Conservation (phyloP, 64 coral and sea anemone genomes). For the Pachyseris speciosa region DNA sequence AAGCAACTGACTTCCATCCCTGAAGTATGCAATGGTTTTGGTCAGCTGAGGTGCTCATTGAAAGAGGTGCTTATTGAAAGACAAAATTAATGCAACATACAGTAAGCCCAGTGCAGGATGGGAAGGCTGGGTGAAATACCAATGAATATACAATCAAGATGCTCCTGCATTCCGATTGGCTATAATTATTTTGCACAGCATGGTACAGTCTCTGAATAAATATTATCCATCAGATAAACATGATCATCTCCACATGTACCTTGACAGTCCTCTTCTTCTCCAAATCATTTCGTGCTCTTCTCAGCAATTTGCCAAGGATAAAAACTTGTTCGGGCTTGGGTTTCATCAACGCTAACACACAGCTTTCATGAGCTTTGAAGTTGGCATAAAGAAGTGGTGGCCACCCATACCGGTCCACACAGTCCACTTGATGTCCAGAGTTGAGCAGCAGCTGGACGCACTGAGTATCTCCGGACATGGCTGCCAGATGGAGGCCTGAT, state of each 20-base stretch:
- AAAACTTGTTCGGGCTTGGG: conserved; percentile 95
- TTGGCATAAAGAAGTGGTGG: conserved; percentile 95
- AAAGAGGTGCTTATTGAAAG: no score
- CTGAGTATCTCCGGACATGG: conserved; percentile 81
- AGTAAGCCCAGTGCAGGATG: no score
- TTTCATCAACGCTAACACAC: conserved; percentile 94
- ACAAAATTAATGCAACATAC: no score
- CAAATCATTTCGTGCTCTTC: conserved; percentile 42
- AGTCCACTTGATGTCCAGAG: conserved; percentile 83
- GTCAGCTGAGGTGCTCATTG: no score
- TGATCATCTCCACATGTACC: conserved; percentile 41
- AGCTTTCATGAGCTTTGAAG: conserved; percentile 93
- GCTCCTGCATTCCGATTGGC: not conserved
- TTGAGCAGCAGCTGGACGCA: conserved; percentile 83
- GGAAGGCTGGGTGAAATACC: no score
- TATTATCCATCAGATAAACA: no score
- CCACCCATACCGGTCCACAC: conserved; percentile 92
- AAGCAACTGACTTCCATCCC: no score
- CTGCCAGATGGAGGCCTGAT: conserved; percentile 89
- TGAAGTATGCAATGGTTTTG: no score
- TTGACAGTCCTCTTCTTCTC: conserved; percentile 83
- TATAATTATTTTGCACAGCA: no score
- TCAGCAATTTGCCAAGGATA: conserved; percentile 79
- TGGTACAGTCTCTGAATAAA: no score
- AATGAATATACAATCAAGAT: no score